Evolutionary conservation across 2,113 vertebrate species (phyloP), one percentile per base, ranked within the genome.

Genomic region (Coracopsis vasa): DNA sequence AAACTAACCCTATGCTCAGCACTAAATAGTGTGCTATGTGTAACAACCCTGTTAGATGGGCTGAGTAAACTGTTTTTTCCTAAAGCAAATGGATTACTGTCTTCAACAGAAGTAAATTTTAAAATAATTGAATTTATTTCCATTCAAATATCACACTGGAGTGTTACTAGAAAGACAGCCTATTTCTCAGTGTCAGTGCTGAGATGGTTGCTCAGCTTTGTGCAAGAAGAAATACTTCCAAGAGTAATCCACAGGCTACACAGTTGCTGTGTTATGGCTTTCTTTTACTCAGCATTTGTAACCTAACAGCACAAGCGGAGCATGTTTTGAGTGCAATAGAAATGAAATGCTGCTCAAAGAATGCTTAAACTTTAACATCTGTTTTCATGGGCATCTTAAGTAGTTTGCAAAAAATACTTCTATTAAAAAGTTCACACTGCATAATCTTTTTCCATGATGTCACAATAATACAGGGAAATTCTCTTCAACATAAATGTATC

Each of bases 71-170:
- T 54, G 45, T 65, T 70, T 65, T 83, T 48, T 37, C 33, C 70
- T 75, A 23, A 92, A 86, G 37, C 24, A 7, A 87, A 71, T 28
- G 10, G 81, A 82, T 77, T 73, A 62, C n/a, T 72, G 9, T 42
- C 47, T 88, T 71, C 28, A 88, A 42, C 1, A 1, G 56, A 74
- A 89, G 31, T 16, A 58, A 84, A 79, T 91, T 86, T 39, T 56
- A 72, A 86, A 90, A 78, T 20, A 94, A 94, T 28, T 90, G 2
- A 88, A 70, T 88, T 61, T 54, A 51, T 77, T 56, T 90, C 53
- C 18, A 16, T 70, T 77, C 28, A 56, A 66, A 82, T 83, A 82
- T 48, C 31, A 42, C 15, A 61, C 69, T 67, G 20, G 33, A 90
- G 16, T 24, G 37, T 69, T 67, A 39, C 13, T 65, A 58, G 19